Percentiles rank a stretch among this genome's conserved stretches.
Evolutionary conservation across 2,888 invertebrate species (phyloP).

Genomic region (Cephus spinipes): DNA sequence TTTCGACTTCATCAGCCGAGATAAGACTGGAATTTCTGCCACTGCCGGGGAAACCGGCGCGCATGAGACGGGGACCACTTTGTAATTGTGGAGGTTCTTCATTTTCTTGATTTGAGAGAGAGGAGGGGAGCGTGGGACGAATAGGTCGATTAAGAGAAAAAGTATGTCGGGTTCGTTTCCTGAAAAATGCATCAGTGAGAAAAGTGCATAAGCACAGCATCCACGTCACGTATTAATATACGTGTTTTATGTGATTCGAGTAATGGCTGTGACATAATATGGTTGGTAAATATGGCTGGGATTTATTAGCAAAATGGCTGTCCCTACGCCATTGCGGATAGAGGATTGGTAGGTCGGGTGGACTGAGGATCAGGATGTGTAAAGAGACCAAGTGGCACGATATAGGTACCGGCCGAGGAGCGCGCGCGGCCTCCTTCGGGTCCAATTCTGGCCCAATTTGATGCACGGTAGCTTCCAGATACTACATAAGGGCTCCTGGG

Average conservation of each 20-base stretch:
- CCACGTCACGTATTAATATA: not conserved
- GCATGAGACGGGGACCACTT: conserved; percentile 8
- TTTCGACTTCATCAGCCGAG: conserved; percentile 66
- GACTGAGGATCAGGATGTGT: conserved; percentile 1
- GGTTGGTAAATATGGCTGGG: not conserved
- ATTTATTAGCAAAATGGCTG: not conserved
- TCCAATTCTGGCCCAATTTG: conserved; percentile 57
- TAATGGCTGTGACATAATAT: not conserved
- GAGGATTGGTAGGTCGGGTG: not conserved
- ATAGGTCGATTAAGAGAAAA: not conserved
- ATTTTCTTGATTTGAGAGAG: conserved; percentile 26
- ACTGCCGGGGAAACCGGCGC: conserved; percentile 33
- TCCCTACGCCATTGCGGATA: conserved; percentile 9
- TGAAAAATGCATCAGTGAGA: no score
- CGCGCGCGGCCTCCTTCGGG: conserved; percentile 22
- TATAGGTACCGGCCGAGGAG: conserved; percentile 5
- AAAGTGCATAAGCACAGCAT: not conserved
- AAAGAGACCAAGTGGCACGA: conserved; percentile 8
- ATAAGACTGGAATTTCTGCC: conserved; percentile 63
- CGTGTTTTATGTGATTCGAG: not conserved
- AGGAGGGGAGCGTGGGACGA: not conserved
- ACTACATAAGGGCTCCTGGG: conserved; percentile 38
- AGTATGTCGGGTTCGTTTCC: not conserved
- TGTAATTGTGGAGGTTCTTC: conserved; percentile 27
- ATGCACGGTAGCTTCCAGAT: conserved; percentile 55